phyloP scores from a whole-genome alignment of 2,888 invertebrate genomes.

The Campoplex nolae region DNA sequence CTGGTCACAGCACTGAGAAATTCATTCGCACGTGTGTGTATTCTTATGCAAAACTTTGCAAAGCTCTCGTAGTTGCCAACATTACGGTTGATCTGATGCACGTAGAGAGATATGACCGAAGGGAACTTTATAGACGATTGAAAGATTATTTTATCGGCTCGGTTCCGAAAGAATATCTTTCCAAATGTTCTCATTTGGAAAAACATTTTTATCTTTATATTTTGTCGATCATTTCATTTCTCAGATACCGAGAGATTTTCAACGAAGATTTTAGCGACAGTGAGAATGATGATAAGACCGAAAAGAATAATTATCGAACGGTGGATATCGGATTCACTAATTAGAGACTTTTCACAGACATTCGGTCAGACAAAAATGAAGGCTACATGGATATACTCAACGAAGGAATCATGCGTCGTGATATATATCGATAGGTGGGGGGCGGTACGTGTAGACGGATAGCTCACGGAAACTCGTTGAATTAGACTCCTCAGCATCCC shows the following conservation, averaged over 20 bases:
- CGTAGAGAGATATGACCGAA: neutral
- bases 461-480: neutral
- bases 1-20: constrained; percentile 23
- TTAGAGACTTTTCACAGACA: neutral
- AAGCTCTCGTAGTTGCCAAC: neutral
- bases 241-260: neutral
- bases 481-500: constrained; percentile 35
- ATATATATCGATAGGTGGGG: neutral
- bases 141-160: neutral
- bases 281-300: neutral
- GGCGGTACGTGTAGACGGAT: neutral
- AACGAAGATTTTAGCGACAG: neutral
- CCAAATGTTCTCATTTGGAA: neutral
- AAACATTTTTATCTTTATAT: neutral
- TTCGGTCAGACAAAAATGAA: neutral
- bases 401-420: neutral
- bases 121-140: neutral
- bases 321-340: neutral
- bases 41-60: neutral
- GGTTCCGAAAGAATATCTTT: neutral
- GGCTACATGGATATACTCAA: neutral
- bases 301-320: neutral
- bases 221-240: neutral
- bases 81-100: neutral
- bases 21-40: neutral